Base-by-base conservation (phyloP, 2,113 vertebrate species). In the Empidonax alnorum region DNA sequence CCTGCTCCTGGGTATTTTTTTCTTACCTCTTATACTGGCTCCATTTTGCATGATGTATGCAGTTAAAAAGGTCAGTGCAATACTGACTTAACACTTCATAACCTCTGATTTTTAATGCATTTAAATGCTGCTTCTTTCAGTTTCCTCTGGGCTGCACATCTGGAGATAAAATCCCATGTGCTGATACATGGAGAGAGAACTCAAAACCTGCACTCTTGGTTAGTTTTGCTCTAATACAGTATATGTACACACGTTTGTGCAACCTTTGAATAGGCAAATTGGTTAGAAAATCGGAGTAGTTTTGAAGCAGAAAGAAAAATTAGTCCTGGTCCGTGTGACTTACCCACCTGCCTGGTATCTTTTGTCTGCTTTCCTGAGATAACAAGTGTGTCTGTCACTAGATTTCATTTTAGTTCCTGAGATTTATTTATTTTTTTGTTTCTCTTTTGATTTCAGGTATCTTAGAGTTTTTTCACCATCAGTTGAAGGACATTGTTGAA, bases 401-500 rank as follows among this genome's bases (percentile, higher is more conserved):
- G 33, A 62, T 59, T 80, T 55, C 0, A 0, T 72, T 55, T 61
- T 84, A 33, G 12, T 77, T 79, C 37, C 67, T 28, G 23, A 62
- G 37, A 65, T 7, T 28, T 18, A 5, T n/a, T n/a, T 33, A 28
- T 47, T 79, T 42, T 44, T 25, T 7, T 1, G 0, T 15, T 80
- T 91, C 42, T 55, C 39, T 79, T 18, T 33, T 49, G n/a, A 14
- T 88, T 89, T 25, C 94, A 99, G 99, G 99, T 66, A 99, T 99
- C 94, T 96, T 99, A 93, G 99, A 99, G 91, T 99, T 99, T 96
- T 99, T 99, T 91, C 99, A 99, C 94, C 99, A 99, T 95, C 99
- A 99, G 96, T 80, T 99, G 94, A 99, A 99, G 94, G 99, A 99
- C 96, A 99, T 99, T 1, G 98, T 99, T 83, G 99, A 99, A 71